Base-by-base conservation (phyloP, 1,140 invertebrate species). In the Popillia japonica region DNA sequence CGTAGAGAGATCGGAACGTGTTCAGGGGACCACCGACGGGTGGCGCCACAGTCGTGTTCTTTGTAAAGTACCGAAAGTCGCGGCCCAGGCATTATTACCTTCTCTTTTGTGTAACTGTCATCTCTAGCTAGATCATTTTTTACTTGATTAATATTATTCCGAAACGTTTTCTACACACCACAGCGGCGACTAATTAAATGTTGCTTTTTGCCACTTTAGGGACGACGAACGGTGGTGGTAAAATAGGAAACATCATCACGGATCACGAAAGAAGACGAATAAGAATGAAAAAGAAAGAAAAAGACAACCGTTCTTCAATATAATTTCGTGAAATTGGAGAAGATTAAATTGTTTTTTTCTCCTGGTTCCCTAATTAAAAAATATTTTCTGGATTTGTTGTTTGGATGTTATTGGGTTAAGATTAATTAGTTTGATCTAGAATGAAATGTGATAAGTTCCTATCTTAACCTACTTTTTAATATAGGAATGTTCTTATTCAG, bases 71-170 rank as follows among this genome's bases (percentile, higher is more conserved):
- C 27, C 40, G 72, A 41, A 74, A 34, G 23, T 23, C 11, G 40
- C 14, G 40, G 72, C 34, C 72, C n/a, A n/a, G n/a, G 40, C 23
- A 8, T 74, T 74, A 74, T 74, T 74, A 74, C 72, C 72, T 74
- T 41, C 72, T 7, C 72, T 74, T 68, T 74, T 74, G 72, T 74
- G 40, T 40, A 74, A 74, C 72, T 74, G 72, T 74, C 72, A 74
- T 41, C 27, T 41, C 8, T 7, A 14, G 22, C 40, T 9, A n/a
- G n/a, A 74, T 74, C 72, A 74, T 74, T 74, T n/a, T 74, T 74
- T 74, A 74, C 72, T 23, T 74, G 72, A 74, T 74, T 74, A 74
- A 74, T 74, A 74, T n/a, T 23, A 74, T 74, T 74, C 34, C 72
- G 72, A 74, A 74, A 74, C n/a, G n/a, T 74, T 41, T 40, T 34